A percentile compares a stretch with the other conserved stretches of the same genome.
These are phyloP conservation scores for Hyles lineata DNA, from an alignment of 2,888 invertebrate species.

Conservation along the genomic window DNA sequence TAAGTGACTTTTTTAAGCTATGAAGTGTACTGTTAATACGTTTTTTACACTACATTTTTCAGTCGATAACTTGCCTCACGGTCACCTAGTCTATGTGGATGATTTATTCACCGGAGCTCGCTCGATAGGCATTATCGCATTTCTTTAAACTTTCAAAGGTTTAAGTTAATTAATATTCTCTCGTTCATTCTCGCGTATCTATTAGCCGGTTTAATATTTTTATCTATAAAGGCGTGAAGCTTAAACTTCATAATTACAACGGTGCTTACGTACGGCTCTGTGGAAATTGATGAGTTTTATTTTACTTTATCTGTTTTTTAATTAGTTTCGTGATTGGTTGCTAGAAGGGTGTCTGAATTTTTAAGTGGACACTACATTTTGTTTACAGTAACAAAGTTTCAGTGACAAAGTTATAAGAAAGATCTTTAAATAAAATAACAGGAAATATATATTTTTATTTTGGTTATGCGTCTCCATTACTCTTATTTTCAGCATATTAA, in stretches of 20 bases:
- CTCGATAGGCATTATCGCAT: neutral
- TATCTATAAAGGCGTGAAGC: neutral
- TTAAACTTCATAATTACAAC: neutral
- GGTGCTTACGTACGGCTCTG: neutral
- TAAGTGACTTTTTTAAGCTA: neutral
- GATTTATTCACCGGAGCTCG: neutral
- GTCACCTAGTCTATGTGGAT: neutral
- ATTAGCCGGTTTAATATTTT: neutral
- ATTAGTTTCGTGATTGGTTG: neutral
- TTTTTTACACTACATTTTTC: neutral
- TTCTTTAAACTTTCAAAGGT: constrained; percentile 10
- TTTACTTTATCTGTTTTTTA: neutral
- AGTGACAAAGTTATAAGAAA: too few relatives aligned
- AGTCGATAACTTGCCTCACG: neutral
- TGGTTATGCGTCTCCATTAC: too few relatives aligned
- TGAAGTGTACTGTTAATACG: neutral
- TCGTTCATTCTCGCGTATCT: neutral
- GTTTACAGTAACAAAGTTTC: too few relatives aligned
- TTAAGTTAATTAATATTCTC: constrained; percentile 31
- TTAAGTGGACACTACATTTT: too few relatives aligned
- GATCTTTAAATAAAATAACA: too few relatives aligned
- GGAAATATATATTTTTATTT: too few relatives aligned
- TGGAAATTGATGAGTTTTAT: neutral
- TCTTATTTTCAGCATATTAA: too few relatives aligned
- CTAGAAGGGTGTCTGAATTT: too few relatives aligned